Evolutionary conservation across 92 coral and sea anemone genomes (phyloP), one percentile per base, ranked within the genome.

Genomic region (Phenganax stokvisi): DNA sequence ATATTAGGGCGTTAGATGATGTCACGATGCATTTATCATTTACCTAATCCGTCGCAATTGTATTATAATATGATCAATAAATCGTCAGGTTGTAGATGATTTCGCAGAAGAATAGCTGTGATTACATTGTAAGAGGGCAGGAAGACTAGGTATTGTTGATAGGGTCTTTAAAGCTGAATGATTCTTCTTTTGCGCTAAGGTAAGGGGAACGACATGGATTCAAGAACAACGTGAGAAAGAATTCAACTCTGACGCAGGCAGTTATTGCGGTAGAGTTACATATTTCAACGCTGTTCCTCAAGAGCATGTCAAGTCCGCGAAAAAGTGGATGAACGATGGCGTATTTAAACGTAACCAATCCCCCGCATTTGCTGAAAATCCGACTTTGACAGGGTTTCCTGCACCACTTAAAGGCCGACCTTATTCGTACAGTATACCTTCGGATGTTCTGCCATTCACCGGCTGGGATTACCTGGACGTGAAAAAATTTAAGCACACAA

Each of bases 391-490:
- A 2, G 96, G 96, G 8, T 84, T 81, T 10, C 10, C 68, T 13
- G 51, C 7, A 7, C 0, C 20, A 9, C 9, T 10, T 3, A 27
- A 16, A 17, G 68, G 56, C 31, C 44, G 9, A 9, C 80, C 69
- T 8, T 51, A 74, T 71, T 55, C 61, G 12, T 89, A 86, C 85
- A 54, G 75, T 12, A 55, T 82, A 3, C 54, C 74, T 16, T 12
- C 85, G 7, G 84, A 75, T 29, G 77, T 69, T 17, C 59, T 80
- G 10, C 96, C 96, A 30, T 91, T 91, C 80, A 29, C 72, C 3
- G 77, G 83, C 74, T 91, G 96, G 96, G 96, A 91, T 78, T 91
- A 91, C 87, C 68, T 81, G 13, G 83, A 80, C 37, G 92, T 78
- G 51, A 55, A 68, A 55, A 79, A 80, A 12, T 85, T 85, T 55